These are phyloP conservation scores for Bujurquina vittata DNA, from an alignment of 2,113 vertebrate species.

Conservation along the genomic window DNA sequence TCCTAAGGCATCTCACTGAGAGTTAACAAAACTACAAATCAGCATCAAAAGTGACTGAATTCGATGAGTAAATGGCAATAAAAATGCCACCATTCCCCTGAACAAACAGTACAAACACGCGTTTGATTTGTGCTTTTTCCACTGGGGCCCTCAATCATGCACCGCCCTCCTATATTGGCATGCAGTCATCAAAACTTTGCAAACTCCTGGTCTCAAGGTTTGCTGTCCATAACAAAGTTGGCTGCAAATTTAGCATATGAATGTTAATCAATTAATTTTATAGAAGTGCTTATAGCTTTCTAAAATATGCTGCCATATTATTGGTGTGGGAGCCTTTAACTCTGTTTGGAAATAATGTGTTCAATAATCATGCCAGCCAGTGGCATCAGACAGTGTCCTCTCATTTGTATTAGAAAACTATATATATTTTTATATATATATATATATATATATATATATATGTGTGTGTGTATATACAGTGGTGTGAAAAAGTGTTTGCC, in stretches of 20 bases:
- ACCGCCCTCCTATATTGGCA: neutral
- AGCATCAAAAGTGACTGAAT: neutral
- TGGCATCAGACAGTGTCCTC: neutral
- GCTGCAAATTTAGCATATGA: neutral
- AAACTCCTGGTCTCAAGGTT: neutral
- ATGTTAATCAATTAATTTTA: conserved; percentile 6
- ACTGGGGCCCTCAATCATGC: neutral
- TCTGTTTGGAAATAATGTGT: neutral
- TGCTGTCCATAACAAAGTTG: neutral
- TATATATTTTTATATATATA: too few relatives aligned
- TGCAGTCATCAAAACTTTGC: conserved; percentile 5
- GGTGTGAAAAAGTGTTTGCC: too few relatives aligned
- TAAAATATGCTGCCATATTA: neutral
- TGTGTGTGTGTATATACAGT: too few relatives aligned
- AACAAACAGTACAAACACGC: neutral
- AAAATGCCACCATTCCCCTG: neutral
- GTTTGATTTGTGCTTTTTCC: neutral
- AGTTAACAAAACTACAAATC: neutral
- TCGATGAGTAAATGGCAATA: neutral
- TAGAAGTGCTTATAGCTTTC: neutral
- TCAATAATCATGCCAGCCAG: neutral
- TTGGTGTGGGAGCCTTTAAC: conserved; percentile 4
- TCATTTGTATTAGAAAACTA: conserved; percentile 3
- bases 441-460: too few relatives aligned
- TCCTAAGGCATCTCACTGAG: neutral